Conservation (phyloP, 1,140 invertebrate genomes). For the Mya arenaria region DNA sequence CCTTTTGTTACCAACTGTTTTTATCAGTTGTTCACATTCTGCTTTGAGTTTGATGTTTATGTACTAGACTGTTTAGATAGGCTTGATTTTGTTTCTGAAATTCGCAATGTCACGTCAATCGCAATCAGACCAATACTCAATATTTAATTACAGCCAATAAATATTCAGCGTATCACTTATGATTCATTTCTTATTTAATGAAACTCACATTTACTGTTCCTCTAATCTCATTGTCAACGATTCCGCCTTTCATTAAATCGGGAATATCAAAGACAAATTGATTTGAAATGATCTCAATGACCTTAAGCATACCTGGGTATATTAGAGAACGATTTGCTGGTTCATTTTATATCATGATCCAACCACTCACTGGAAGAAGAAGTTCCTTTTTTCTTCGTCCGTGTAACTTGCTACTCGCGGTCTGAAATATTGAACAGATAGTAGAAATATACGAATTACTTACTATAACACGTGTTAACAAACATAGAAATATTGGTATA, state of each 20-base stretch:
- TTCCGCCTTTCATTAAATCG: slow-evolving; percentile 20
- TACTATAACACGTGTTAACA: neutral
- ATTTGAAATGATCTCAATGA: slow-evolving; percentile 39
- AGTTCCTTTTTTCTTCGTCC: neutral
- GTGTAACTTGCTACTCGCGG: neutral
- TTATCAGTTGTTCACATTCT: too few species aligned
- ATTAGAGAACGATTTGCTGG: neutral
- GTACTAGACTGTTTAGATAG: too few species aligned
- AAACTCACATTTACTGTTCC: slow-evolving; percentile 23
- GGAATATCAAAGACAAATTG: slow-evolving; percentile 41
- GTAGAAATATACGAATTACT: neutral
- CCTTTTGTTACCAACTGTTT: too few species aligned
- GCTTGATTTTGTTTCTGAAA: too few species aligned
- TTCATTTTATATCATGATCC: neutral
- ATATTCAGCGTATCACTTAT: neutral
- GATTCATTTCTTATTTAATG: neutral
- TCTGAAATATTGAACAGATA: neutral
- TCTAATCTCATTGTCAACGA: slow-evolving; percentile 7
- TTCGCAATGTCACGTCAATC: too few species aligned
- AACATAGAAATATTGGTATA: too few species aligned
- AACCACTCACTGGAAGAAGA: neutral
- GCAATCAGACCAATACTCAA: neutral
- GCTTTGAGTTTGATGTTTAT: too few species aligned
- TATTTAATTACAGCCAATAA: too few species aligned
- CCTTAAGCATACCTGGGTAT: neutral